phyloP scores from a whole-genome alignment of 23 tunicate genomes.

The Phallusia fumigata region DNA sequence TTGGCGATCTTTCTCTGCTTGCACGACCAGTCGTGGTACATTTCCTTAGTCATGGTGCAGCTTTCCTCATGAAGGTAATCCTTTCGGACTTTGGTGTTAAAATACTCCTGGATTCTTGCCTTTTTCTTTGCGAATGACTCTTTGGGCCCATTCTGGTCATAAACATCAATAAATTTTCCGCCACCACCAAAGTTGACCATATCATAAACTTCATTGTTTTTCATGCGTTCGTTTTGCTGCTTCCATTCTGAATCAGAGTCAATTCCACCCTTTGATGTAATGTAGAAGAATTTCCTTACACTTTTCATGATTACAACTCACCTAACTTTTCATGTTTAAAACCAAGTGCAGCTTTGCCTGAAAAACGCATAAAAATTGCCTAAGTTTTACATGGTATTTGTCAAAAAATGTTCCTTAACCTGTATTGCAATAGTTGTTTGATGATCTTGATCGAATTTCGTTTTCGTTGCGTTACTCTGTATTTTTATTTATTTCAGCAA shows the following conservation, averaged over 20 bases:
- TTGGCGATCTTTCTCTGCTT: conserved; percentile 27
- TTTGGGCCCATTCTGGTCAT: conserved; percentile 39
- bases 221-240: conserved; percentile 63
- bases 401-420: no score
- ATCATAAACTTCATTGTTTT: conserved; percentile 59
- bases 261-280: conserved; percentile 39
- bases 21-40: conserved; percentile 53
- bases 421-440: no score
- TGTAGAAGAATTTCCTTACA: conserved; percentile 72
- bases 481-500: no score
- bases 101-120: conserved; percentile 33
- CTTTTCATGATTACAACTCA: neutral
- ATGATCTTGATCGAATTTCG: no score
- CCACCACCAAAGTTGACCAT: conserved; percentile 79
- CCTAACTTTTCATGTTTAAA: no score
- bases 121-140: conserved; percentile 42
- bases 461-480: no score
- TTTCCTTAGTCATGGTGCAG: conserved; percentile 36
- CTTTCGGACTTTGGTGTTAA: conserved; percentile 25
- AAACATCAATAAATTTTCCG: conserved; percentile 56
- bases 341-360: no score
- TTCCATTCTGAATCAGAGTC: conserved; percentile 84
- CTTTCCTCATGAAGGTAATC: conserved; percentile 32
- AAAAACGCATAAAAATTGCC: no score
- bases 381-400: no score